These are phyloP conservation scores for Lutra lutra DNA, from an alignment of 2,797 vertebrate genomes.

Conservation along the genomic window DNA sequence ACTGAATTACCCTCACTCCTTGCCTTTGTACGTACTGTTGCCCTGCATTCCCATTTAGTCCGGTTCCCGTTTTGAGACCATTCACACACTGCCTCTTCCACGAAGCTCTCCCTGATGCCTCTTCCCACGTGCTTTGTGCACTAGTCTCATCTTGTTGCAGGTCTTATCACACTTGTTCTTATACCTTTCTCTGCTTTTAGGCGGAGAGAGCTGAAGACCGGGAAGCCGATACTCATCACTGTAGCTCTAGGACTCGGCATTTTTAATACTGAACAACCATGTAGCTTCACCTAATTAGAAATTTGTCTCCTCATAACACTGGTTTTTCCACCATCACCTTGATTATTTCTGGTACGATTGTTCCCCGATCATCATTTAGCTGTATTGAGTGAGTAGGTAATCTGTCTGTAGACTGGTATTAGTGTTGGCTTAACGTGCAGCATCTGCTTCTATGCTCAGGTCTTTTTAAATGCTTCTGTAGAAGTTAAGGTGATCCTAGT, in stretches of 20 bases:
- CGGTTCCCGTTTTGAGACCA: neutral
- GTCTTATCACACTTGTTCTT: neutral
- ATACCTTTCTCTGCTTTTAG: neutral
- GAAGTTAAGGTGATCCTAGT: neutral
- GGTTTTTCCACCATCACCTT: neutral
- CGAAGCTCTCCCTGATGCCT: neutral
- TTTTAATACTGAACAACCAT: neutral
- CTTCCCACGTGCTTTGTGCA: neutral
- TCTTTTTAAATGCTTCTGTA: slow-evolving; percentile 14
- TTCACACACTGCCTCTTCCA: neutral
- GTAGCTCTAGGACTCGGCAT: neutral
- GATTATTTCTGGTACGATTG: neutral
- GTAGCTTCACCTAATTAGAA: slow-evolving; percentile 20
- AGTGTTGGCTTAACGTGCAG: neutral
- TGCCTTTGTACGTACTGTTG: neutral
- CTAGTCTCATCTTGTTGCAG: neutral
- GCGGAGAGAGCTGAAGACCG: neutral
- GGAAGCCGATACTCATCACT: neutral
- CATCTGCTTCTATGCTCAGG: neutral
- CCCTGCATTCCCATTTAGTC: neutral
- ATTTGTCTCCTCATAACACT: neutral
- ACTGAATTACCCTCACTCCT: neutral
- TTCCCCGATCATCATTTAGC: neutral
- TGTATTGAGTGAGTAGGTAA: neutral
- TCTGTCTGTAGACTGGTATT: neutral